A percentile compares a stretch with the other conserved stretches of the same genome.
Conservation (phyloP, 1,140 invertebrate genomes). For the Ylistrum balloti region DNA sequence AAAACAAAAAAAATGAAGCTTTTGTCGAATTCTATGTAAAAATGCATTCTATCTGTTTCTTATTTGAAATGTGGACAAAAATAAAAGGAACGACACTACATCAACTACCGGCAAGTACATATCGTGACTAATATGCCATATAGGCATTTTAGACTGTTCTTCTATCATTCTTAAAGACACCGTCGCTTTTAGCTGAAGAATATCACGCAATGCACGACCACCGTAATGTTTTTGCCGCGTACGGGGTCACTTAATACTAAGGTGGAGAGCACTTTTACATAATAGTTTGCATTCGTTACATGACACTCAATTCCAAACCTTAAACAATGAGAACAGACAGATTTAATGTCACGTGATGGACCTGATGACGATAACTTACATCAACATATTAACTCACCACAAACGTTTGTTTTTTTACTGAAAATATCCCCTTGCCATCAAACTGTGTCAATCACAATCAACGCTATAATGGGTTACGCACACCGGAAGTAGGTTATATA, state of each 20-base stretch:
- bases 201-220: not conserved
- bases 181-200: not conserved
- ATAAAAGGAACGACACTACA: no score
- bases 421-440: not conserved
- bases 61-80: no score
- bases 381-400: slow-evolving; percentile 27
- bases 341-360: not conserved
- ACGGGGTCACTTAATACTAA: not conserved
- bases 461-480: slow-evolving; percentile 25
- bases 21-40: no score
- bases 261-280: slow-evolving; percentile 22
- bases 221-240: not conserved
- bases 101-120: no score
- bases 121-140: no score
- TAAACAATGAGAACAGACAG: not conserved
- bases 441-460: slow-evolving; percentile 21
- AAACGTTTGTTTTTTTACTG: slow-evolving; percentile 38
- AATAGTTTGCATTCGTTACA: not conserved
- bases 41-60: no score
- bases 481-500: slow-evolving; percentile 38
- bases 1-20: no score
- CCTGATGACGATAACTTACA: not conserved
- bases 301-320: not conserved
- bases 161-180: not conserved
- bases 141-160: not conserved